Conservation (phyloP, 1,140 invertebrate genomes). For the Ridgeia piscesae region DNA sequence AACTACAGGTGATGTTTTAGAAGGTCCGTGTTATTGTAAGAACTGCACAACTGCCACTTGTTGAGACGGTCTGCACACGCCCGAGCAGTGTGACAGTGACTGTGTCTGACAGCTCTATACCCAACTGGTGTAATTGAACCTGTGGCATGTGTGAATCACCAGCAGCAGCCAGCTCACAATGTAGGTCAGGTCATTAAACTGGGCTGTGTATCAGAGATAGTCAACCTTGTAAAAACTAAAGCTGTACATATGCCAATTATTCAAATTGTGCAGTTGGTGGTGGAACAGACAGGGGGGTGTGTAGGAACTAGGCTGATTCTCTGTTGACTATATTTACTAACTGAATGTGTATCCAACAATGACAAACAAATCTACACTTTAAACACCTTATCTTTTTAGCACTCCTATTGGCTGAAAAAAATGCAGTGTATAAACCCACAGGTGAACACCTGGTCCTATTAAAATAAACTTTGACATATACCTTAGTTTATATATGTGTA, state of each 20-base stretch:
- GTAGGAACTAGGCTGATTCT: too few relatives aligned
- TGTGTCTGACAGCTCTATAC: not conserved
- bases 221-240: not conserved
- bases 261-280: not conserved
- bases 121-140: not conserved
- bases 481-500: too few relatives aligned
- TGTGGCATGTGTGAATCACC: not conserved
- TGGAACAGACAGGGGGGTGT: not conserved
- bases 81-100: not conserved
- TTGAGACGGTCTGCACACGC: not conserved
- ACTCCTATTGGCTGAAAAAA: too few relatives aligned
- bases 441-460: too few relatives aligned
- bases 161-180: not conserved
- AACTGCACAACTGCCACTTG: not conserved
- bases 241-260: not conserved
- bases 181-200: not conserved
- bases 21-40: not conserved
- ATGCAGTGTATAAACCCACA: too few relatives aligned
- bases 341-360: too few relatives aligned
- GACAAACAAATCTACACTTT: not conserved
- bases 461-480: too few relatives aligned
- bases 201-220: not conserved
- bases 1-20: not conserved
- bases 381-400: not conserved
- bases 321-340: too few relatives aligned